Evolutionary conservation across 2,797 vertebrate genomes (phyloP).

Genomic region (Neosilurus hyrtlii): DNA sequence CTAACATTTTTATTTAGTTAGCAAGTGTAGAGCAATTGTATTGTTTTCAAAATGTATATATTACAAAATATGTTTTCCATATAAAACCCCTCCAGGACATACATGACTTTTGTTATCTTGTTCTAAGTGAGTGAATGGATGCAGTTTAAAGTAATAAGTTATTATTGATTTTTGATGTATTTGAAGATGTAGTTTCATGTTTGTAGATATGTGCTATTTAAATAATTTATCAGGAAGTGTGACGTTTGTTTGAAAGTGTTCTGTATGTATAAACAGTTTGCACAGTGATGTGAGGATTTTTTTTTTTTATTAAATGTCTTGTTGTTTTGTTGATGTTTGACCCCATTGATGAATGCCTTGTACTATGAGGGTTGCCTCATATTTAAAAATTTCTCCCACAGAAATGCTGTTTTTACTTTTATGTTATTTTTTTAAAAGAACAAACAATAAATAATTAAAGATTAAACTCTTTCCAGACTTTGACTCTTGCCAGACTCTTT

Average conservation of each 20-base stretch:
- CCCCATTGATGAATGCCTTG: slow-evolving; percentile 58
- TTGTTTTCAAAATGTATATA: slow-evolving; percentile 87
- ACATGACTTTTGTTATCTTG: slow-evolving; percentile 72
- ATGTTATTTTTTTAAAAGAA: slow-evolving; percentile 81
- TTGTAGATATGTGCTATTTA: slow-evolving; percentile 99
- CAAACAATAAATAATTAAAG: slow-evolving; percentile 83
- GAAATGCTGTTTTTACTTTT: slow-evolving; percentile 82
- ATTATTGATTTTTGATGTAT: slow-evolving; percentile 81
- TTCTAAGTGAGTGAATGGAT: slow-evolving; percentile 81
- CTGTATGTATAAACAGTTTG: slow-evolving; percentile 99
- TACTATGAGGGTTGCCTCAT: slow-evolving; percentile 82
- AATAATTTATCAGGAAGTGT: slow-evolving; percentile 99
- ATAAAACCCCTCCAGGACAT: slow-evolving; percentile 74
- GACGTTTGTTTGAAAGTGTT: slow-evolving; percentile 88
- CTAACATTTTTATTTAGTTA: slow-evolving; percentile 72
- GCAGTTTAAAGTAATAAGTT: slow-evolving; percentile 88
- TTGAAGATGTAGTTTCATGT: slow-evolving; percentile 87
- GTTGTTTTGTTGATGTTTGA: slow-evolving; percentile 62
- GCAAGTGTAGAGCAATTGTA: slow-evolving; percentile 84
- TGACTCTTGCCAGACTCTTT: neutral
- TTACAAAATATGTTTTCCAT: slow-evolving; percentile 81
- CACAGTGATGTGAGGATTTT: slow-evolving; percentile 93
- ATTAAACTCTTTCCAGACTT: slow-evolving; percentile 49
- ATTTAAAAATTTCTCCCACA: slow-evolving; percentile 82
- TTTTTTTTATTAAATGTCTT: slow-evolving; percentile 69